Evolutionary conservation across 2,888 invertebrate genomes (phyloP).

Genomic region (Cylindroiulus punctatus): DNA sequence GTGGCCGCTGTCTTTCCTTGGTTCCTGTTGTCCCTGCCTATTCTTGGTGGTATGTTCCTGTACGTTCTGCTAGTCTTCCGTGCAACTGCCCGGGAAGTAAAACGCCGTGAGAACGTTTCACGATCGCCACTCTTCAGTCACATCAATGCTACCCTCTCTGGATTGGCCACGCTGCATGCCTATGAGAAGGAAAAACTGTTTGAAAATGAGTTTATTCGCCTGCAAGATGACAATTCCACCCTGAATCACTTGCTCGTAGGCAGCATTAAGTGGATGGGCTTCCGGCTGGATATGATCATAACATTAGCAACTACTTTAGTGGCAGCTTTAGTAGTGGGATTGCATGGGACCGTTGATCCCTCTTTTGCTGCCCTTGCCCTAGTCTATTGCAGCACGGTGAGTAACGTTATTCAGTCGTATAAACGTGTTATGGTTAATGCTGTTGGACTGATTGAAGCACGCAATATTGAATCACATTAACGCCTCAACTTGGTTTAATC

Average conservation of each 20-base stretch:
- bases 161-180: slow-evolving; percentile 72
- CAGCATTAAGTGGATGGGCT: slow-evolving; percentile 51
- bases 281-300: slow-evolving; percentile 51
- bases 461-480: too few relatives aligned
- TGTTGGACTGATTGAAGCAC: too few relatives aligned
- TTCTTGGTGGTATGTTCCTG: slow-evolving; percentile 67
- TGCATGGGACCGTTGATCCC: slow-evolving; percentile 51
- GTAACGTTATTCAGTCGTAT: neutral
- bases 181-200: slow-evolving; percentile 70
- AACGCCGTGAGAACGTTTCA: slow-evolving; percentile 71
- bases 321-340: slow-evolving; percentile 29
- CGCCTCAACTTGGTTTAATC: neutral
- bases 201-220: slow-evolving; percentile 61
- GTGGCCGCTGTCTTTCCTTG: slow-evolving; percentile 68
- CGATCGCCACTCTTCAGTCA: slow-evolving; percentile 72
- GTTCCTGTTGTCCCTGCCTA: slow-evolving; percentile 68
- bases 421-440: too few relatives aligned
- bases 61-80: slow-evolving; percentile 68
- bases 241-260: slow-evolving; percentile 52
- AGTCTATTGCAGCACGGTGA: slow-evolving; percentile 50
- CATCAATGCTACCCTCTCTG: slow-evolving; percentile 71
- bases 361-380: slow-evolving; percentile 51
- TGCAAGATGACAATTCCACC: slow-evolving; percentile 54
- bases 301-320: slow-evolving; percentile 37
- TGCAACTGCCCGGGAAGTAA: slow-evolving; percentile 69